A percentile compares a stretch with the other conserved stretches of the same genome.
Evolutionary conservation across 2,797 vertebrate species (phyloP).

Genomic region (Microctenopoma steveboyesi): DNA sequence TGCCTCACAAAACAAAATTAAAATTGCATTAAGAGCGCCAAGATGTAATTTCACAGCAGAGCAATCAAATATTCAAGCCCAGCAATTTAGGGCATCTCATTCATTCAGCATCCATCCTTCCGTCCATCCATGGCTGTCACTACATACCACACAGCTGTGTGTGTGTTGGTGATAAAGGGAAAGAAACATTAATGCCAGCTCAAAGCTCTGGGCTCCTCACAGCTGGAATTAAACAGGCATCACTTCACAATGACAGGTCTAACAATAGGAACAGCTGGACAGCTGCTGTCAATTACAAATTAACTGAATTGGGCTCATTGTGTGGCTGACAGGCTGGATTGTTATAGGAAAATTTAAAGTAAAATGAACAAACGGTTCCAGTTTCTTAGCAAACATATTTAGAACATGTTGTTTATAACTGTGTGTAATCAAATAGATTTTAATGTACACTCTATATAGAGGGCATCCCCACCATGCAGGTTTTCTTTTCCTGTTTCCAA

Average conservation of each 20-base stretch:
- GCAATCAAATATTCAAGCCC: conserved; percentile 87
- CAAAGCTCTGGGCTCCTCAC: conserved; percentile 71
- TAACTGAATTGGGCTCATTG: conserved; percentile 49
- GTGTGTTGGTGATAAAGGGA: conserved; percentile 53
- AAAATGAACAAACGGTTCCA: neutral
- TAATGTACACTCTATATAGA: neutral
- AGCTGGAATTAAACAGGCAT: conserved; percentile 74
- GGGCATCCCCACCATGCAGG: neutral
- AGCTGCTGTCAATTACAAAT: conserved; percentile 64
- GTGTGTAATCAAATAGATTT: neutral
- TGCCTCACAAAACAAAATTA: conserved; percentile 86
- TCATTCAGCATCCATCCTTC: conserved; percentile 85
- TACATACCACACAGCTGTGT: conserved; percentile 83
- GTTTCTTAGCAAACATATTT: conserved; percentile 16
- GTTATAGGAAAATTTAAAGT: neutral
- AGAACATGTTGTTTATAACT: neutral
- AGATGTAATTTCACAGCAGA: conserved; percentile 86
- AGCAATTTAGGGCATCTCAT: conserved; percentile 86
- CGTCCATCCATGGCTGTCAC: conserved; percentile 84
- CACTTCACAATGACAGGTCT: conserved; percentile 62
- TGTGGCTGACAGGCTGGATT: conserved; percentile 36
- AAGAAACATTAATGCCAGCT: conserved; percentile 72
- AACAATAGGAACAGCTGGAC: conserved; percentile 83
- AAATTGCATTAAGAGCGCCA: conserved; percentile 86
- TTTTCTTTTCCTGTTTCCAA: conserved; percentile 13